A percentile compares a stretch with the other conserved stretches of the same genome.
Evolutionary conservation across 2,797 vertebrate genomes (phyloP).

Genomic region (Cirrhinus mrigala): DNA sequence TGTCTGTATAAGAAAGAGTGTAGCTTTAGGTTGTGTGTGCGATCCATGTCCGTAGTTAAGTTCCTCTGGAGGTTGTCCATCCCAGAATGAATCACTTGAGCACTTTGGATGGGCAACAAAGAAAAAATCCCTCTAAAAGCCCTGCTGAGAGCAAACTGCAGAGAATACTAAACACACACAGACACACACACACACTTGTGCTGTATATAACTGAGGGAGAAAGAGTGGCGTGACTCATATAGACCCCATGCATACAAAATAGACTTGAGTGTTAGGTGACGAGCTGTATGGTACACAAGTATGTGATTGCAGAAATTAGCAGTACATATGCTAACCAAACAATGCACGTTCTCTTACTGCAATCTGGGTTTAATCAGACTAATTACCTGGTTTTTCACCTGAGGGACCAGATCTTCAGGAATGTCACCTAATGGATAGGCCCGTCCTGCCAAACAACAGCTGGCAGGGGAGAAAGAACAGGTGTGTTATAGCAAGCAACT

Average conservation of each 20-base stretch:
- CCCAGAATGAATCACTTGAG: slow-evolving; percentile 38
- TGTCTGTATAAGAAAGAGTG: slow-evolving; percentile 20
- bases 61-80: slow-evolving; percentile 18
- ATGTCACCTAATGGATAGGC: slow-evolving; percentile 96
- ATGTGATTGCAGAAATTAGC: background rate
- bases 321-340: background rate
- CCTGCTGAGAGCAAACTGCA: slow-evolving; percentile 38
- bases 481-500: background rate
- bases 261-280: background rate
- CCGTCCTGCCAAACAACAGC: slow-evolving; percentile 93
- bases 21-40: slow-evolving; percentile 21
- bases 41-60: slow-evolving; percentile 6
- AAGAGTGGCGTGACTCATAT: background rate
- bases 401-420: slow-evolving; percentile 91
- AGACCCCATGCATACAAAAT: background rate
- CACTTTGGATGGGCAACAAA: slow-evolving; percentile 20
- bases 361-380: slow-evolving; percentile 1
- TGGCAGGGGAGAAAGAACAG: slow-evolving; percentile 62
- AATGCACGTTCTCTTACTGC: slow-evolving; percentile 32
- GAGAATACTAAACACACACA: slow-evolving; percentile 25
- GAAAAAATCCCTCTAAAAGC: slow-evolving; percentile 33
- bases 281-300: background rate
- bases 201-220: background rate
- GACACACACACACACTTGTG: slow-evolving; percentile 1
- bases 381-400: slow-evolving; percentile 95